phyloP scores from a whole-genome alignment of 2,888 invertebrate genomes.

The Spisula solida region DNA sequence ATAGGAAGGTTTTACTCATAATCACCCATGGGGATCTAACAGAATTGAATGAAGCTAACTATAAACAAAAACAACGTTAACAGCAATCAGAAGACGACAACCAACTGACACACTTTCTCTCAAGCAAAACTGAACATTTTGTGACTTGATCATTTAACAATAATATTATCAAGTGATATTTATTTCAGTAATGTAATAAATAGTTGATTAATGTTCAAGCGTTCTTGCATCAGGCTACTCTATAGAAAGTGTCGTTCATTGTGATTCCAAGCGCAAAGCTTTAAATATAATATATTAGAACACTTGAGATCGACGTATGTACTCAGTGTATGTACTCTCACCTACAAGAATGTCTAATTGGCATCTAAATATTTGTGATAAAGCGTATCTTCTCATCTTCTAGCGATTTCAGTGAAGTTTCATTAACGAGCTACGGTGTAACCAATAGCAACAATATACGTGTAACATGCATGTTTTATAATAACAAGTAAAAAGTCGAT shows the following conservation, averaged over 20 bases:
- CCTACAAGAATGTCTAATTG: neutral
- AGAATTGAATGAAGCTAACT: neutral
- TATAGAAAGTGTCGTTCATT: too few relatives aligned
- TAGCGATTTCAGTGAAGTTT: neutral
- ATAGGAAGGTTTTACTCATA: neutral
- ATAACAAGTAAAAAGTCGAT: neutral
- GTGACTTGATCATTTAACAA: too few relatives aligned
- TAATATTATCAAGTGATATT: too few relatives aligned
- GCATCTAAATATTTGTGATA: slow-evolving; percentile 10
- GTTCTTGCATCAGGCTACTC: too few relatives aligned
- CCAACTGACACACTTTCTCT: neutral
- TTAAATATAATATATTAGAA: too few relatives aligned
- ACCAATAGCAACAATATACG: neutral
- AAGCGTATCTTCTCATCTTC: neutral
- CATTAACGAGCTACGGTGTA: neutral
- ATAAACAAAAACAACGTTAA: neutral
- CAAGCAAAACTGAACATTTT: neutral
- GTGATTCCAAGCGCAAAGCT: too few relatives aligned
- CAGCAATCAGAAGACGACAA: neutral
- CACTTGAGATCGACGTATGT: too few relatives aligned
- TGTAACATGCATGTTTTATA: neutral
- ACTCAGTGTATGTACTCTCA: too few relatives aligned
- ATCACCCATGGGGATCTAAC: neutral
- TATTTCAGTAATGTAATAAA: too few relatives aligned
- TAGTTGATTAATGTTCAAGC: too few relatives aligned